Evolutionary conservation across 2,113 vertebrate genomes (phyloP).

Genomic region (Chitala chitala): DNA sequence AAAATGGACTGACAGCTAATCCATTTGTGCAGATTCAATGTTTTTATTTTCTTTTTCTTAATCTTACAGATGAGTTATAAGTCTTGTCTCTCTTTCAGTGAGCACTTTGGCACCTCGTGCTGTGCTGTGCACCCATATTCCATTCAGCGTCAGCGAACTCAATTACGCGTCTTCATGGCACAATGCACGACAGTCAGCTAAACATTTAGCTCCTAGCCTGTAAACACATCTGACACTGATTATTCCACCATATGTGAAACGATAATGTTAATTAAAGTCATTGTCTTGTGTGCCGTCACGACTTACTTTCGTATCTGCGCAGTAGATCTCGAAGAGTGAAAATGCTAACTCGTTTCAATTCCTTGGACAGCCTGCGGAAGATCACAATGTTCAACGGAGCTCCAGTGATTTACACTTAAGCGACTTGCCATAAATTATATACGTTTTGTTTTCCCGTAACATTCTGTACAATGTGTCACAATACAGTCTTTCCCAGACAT

Average conservation of each 20-base stretch:
- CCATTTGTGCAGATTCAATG: conserved; percentile 71
- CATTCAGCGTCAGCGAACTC: conserved; percentile 40
- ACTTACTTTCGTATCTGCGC: not conserved
- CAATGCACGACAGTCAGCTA: conserved; percentile 21
- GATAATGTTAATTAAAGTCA: not conserved
- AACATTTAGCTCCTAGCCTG: not conserved
- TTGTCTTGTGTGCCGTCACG: not conserved
- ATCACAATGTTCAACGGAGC: not conserved
- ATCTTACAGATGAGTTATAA: conserved; percentile 60
- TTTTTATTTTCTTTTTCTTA: conserved; percentile 47
- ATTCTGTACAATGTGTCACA: not conserved
- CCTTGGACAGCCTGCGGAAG: not conserved
- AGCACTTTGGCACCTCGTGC: conserved; percentile 43
- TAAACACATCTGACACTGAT: not conserved
- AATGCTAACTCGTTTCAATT: not conserved
- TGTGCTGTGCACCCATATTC: conserved; percentile 43
- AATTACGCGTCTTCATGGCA: conserved; percentile 27
- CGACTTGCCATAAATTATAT: not conserved
- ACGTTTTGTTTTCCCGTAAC: not conserved
- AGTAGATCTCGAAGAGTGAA: not conserved
- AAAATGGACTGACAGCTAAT: conserved; percentile 62
- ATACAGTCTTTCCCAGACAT: not conserved
- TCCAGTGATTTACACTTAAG: not conserved
- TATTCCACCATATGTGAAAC: not conserved
- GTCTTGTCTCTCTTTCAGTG: conserved; percentile 36